phyloP scores from a whole-genome alignment of 2,888 invertebrate species.

The Nyleta sp. region DNA sequence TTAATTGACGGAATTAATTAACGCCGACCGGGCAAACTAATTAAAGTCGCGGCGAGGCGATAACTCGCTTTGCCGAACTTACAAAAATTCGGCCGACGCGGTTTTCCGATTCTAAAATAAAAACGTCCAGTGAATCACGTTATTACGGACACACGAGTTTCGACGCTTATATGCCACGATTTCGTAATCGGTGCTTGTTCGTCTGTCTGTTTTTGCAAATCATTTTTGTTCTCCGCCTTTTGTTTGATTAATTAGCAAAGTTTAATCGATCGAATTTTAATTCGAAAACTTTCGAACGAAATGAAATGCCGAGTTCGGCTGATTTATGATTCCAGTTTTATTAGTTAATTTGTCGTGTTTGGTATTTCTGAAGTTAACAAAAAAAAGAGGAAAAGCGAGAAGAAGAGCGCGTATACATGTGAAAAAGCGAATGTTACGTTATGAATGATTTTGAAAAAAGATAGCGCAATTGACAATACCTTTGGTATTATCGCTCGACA shows the following conservation, averaged over 20 bases:
- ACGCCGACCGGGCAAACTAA: background rate
- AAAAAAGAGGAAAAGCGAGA: background rate
- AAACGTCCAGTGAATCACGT: slow-evolving; percentile 12
- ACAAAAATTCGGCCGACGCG: background rate
- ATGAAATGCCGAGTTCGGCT: background rate
- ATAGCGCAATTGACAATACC: background rate
- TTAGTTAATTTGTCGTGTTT: background rate
- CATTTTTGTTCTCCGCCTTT: slow-evolving; percentile 1
- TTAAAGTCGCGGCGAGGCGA: background rate
- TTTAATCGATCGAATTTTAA: background rate
- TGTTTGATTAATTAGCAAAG: slow-evolving; percentile 6
- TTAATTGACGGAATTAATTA: slow-evolving; percentile 18
- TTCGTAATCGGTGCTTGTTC: slow-evolving; percentile 19
- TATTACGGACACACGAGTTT: slow-evolving; percentile 5
- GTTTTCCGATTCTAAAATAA: slow-evolving; percentile 4
- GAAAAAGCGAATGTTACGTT: background rate
- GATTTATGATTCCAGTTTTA: background rate
- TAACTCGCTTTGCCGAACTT: background rate
- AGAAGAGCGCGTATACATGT: background rate
- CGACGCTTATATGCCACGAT: background rate
- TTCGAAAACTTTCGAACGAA: background rate
- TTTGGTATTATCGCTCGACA: background rate
- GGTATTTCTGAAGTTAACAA: background rate
- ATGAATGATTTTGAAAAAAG: background rate
- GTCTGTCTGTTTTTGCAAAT: background rate